Conservation (phyloP, 2,113 vertebrate species). For the Phoxinus phoxinus region DNA sequence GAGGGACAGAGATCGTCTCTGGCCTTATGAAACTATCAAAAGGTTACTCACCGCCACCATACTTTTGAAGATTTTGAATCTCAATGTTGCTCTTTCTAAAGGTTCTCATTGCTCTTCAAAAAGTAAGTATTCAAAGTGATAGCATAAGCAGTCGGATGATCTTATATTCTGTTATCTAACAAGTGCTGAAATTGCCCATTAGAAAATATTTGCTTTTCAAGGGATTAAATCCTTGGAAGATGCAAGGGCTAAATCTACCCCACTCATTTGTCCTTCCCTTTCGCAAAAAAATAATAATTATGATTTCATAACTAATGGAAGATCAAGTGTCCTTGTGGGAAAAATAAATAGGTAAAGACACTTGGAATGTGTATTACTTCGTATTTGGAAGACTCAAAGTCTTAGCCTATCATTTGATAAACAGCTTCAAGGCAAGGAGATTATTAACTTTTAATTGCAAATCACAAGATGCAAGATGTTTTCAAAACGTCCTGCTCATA, state of each 20-base stretch:
- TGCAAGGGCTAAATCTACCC: slow-evolving; percentile 30
- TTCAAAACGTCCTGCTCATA: slow-evolving; percentile 5
- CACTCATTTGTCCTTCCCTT: slow-evolving; percentile 33
- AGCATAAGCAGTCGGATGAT: slow-evolving; percentile 26
- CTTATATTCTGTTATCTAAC: slow-evolving; percentile 52
- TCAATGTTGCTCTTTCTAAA: background rate
- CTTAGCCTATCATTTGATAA: slow-evolving; percentile 47
- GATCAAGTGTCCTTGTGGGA: slow-evolving; percentile 52
- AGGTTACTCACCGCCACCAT: background rate
- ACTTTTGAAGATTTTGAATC: background rate
- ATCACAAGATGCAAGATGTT: slow-evolving; percentile 12
- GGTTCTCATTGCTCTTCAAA: background rate
- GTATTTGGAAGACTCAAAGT: background rate
- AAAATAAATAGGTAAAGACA: slow-evolving; percentile 53
- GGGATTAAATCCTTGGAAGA: slow-evolving; percentile 55
- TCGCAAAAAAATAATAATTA: slow-evolving; percentile 54
- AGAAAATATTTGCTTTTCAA: slow-evolving; percentile 58
- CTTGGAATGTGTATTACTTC: slow-evolving; percentile 23
- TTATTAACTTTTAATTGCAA: slow-evolving; percentile 63
- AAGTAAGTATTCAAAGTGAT: slow-evolving; percentile 53
- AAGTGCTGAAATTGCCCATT: slow-evolving; percentile 55
- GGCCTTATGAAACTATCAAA: background rate
- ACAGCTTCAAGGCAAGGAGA: slow-evolving; percentile 50
- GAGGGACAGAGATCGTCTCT: background rate
- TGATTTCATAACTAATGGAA: slow-evolving; percentile 18